Evolutionary conservation across 2,797 vertebrate species (phyloP).

Genomic region (Poliocrania exsul): DNA sequence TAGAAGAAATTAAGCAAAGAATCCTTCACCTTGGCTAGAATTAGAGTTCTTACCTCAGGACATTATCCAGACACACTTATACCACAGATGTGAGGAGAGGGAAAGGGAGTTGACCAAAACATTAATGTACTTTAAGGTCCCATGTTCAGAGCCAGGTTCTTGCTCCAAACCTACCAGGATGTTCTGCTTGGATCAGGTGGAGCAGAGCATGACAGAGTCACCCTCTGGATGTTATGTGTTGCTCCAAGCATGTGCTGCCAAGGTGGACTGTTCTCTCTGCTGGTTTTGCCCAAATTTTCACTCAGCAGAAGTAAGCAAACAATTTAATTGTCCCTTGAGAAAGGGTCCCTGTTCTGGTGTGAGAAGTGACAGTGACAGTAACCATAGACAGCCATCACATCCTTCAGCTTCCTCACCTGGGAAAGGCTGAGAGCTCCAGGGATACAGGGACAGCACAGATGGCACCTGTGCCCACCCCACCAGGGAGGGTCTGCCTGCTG

Average conservation of each 20-base stretch:
- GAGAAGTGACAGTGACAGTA: neutral
- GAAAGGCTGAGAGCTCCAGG: neutral
- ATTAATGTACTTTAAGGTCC: fast-evolving
- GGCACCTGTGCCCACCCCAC: neutral
- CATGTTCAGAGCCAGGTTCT: neutral
- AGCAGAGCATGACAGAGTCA: fast-evolving
- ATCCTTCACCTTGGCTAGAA: neutral
- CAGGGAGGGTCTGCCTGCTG: neutral
- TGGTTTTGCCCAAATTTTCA: neutral
- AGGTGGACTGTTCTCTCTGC: neutral
- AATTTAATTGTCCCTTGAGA: neutral
- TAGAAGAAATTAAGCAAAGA: neutral
- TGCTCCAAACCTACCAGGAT: neutral
- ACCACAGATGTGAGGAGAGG: neutral
- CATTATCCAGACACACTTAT: neutral
- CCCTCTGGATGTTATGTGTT: neutral
- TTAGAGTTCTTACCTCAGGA: neutral
- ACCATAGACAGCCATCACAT: too few relatives aligned
- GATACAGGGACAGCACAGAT: neutral
- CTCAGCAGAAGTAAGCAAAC: neutral
- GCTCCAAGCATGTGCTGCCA: neutral
- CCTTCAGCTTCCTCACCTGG: neutral
- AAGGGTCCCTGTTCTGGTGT: neutral
- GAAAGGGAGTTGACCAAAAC: neutral
- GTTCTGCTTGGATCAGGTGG: neutral